A percentile compares a stretch with the other conserved stretches of the same genome.
These are phyloP conservation scores for Doryteuthis pealeii DNA, from an alignment of 1,140 invertebrate species.

Conservation along the genomic window DNA sequence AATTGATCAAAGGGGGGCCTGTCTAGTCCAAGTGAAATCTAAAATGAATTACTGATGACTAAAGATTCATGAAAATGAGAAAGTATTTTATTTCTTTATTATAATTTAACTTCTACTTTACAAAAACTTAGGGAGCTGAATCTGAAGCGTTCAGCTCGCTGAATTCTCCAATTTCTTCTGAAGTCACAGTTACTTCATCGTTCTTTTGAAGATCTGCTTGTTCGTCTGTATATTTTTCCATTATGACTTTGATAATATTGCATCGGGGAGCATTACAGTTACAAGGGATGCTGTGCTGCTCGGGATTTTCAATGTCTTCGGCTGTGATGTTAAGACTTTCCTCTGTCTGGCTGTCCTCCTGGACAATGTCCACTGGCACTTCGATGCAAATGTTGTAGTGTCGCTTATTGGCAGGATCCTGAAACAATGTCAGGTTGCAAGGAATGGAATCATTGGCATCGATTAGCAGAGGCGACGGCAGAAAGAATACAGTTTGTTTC, in stretches of 20 bases:
- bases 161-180: background rate
- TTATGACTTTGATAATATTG: background rate
- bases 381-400: constrained; percentile 3
- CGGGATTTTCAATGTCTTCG: background rate
- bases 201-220: background rate
- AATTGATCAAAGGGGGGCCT: no score
- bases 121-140: background rate
- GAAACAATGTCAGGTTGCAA: background rate
- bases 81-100: no score
- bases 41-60: no score
- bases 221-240: background rate
- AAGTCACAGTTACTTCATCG: background rate
- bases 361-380: background rate
- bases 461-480: constrained; percentile 58
- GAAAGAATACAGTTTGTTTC: constrained; percentile 99
- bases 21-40: no score
- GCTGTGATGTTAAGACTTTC: background rate
- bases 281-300: background rate
- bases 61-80: no score
- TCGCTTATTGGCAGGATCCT: background rate
- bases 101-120: no score
- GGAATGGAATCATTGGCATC: constrained; percentile 12
- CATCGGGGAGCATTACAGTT: background rate
- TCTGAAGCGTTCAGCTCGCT: background rate
- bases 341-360: background rate